A percentile compares a stretch with the other conserved stretches of the same genome.
phyloP scores from a whole-genome alignment of 1,140 invertebrate species.

The Lepidurus apus region DNA sequence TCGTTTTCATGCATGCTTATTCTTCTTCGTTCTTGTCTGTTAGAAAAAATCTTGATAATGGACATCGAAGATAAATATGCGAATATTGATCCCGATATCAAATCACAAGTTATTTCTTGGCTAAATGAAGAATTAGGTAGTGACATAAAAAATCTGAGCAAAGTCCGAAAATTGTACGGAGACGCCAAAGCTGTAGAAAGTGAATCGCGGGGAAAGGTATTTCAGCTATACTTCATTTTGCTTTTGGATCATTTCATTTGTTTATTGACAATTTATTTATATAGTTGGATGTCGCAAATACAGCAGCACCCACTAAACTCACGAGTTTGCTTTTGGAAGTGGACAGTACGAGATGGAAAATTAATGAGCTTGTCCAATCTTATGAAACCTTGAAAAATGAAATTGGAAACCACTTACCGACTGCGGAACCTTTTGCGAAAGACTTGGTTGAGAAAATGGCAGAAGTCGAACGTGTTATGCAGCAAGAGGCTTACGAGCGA shows the following conservation, averaged over 20 bases:
- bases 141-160: slow-evolving; percentile 48
- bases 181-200: slow-evolving; percentile 33
- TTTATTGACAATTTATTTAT: neutral
- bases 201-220: slow-evolving; percentile 26
- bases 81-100: slow-evolving; percentile 35
- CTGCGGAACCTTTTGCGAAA: slow-evolving; percentile 54
- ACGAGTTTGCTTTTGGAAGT: slow-evolving; percentile 18
- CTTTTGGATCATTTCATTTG: neutral
- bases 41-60: neutral
- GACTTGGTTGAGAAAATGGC: slow-evolving; percentile 55
- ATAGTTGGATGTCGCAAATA: slow-evolving; percentile 23
- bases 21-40: no score
- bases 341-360: slow-evolving; percentile 27
- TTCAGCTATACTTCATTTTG: neutral
- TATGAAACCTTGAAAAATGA: slow-evolving; percentile 17
- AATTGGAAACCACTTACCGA: slow-evolving; percentile 44
- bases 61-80: neutral
- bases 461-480: slow-evolving; percentile 52
- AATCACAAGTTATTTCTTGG: slow-evolving; percentile 48
- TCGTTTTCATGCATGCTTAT: neutral
- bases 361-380: slow-evolving; percentile 29
- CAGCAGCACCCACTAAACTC: slow-evolving; percentile 35
- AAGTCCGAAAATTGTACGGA: slow-evolving; percentile 42
- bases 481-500: neutral
- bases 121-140: slow-evolving; percentile 51